Conservation (phyloP, 1,140 invertebrate genomes). For the Portunus trituberculatus region DNA sequence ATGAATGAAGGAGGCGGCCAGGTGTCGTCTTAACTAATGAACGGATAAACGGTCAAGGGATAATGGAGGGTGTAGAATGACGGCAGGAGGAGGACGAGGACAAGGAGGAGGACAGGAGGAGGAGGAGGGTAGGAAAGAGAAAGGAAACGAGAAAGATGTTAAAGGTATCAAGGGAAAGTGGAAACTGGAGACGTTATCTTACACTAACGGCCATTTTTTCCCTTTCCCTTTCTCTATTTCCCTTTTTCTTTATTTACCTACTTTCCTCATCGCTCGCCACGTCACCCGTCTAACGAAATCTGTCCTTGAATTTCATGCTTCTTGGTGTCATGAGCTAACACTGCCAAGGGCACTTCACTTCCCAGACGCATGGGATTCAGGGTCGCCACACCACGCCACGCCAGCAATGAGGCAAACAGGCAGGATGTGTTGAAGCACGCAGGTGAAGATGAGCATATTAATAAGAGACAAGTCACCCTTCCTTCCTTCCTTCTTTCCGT, state of each 20-base stretch:
- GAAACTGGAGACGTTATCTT: not conserved
- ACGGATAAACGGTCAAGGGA: not conserved
- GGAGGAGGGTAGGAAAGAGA: no score
- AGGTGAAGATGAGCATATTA: not conserved
- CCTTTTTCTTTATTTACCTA: no score
- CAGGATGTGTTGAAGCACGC: not conserved
- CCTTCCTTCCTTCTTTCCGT: no score
- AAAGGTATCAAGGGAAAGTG: not conserved
- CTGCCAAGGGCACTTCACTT: not conserved
- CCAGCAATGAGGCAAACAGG: not conserved
- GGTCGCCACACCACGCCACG: not conserved
- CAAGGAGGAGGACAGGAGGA: not conserved
- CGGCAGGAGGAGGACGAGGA: not conserved
- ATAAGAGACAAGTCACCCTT: not conserved
- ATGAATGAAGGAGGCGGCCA: not conserved
- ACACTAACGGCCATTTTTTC: not conserved
- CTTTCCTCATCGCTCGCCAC: not conserved
- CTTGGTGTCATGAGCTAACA: not conserved
- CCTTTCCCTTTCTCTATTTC: not conserved
- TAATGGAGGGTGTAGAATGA: not conserved
- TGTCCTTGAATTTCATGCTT: not conserved
- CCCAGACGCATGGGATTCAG: not conserved
- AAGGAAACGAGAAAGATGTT: not conserved
- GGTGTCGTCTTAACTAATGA: conserved; percentile 25
- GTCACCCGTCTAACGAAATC: not conserved